These are phyloP conservation scores for Palythoa heliodiscus DNA, from an alignment of 92 coral and sea anemone genomes.

Conservation along the genomic window DNA sequence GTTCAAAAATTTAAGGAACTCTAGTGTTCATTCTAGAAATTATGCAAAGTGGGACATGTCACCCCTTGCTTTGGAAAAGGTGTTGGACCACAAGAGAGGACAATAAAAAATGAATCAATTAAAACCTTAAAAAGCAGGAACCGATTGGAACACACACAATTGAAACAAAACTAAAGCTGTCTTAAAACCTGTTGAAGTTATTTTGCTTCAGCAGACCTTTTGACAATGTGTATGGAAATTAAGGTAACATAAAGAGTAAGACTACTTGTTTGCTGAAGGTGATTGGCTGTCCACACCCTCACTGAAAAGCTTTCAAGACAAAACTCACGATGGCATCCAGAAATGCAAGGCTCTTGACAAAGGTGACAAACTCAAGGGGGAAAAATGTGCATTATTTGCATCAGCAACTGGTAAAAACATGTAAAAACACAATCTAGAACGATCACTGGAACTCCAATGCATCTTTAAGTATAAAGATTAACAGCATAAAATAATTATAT, in stretches of 20 bases:
- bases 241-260: background rate
- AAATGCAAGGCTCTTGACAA: too few species aligned
- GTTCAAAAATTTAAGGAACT: too few species aligned
- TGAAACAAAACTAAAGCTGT: background rate
- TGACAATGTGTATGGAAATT: background rate
- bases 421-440: too few species aligned
- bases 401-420: too few species aligned
- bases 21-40: background rate
- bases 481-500: too few species aligned
- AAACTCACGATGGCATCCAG: too few species aligned
- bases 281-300: constrained; percentile 7
- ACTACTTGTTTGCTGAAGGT: background rate
- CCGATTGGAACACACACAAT: background rate
- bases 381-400: too few species aligned
- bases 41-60: background rate
- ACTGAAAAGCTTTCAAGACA: background rate
- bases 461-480: too few species aligned
- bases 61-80: constrained; percentile 8
- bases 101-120: too few species aligned
- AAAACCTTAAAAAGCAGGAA: background rate
- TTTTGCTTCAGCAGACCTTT: background rate
- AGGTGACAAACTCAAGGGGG: too few species aligned
- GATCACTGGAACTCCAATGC: too few species aligned
- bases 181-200: background rate
- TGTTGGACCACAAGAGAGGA: background rate